A percentile compares a stretch with the other conserved stretches of the same genome.
These are phyloP conservation scores for Leptestheria dahalacensis DNA, from an alignment of 1,140 invertebrate genomes.

Conservation along the genomic window DNA sequence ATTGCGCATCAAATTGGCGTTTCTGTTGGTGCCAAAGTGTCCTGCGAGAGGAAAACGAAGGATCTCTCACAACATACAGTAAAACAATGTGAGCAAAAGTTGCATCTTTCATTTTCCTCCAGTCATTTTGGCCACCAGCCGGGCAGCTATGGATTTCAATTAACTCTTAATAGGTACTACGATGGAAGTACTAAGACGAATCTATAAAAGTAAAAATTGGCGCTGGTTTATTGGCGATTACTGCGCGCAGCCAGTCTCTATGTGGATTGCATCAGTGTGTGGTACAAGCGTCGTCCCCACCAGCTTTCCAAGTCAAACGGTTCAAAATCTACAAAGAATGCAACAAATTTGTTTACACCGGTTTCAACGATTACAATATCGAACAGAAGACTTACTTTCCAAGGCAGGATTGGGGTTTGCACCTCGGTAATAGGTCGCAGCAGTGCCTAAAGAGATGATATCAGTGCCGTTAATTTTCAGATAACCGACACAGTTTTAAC, in stretches of 20 bases:
- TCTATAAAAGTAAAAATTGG: too few relatives aligned
- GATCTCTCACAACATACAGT: neutral
- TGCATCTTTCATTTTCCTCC: neutral
- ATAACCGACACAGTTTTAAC: too few relatives aligned
- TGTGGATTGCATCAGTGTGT: slow-evolving; percentile 28
- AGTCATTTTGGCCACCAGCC: neutral
- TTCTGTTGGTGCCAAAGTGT: neutral
- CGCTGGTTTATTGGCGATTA: neutral
- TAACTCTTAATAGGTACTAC: neutral
- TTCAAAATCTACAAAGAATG: slow-evolving; percentile 48
- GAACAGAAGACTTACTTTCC: neutral
- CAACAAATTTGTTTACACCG: neutral
- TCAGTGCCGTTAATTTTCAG: too few relatives aligned
- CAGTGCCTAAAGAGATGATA: neutral
- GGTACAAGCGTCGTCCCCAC: slow-evolving; percentile 69
- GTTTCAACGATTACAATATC: neutral
- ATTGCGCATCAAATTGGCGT: neutral
- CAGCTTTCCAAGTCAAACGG: slow-evolving; percentile 73
- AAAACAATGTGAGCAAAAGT: neutral
- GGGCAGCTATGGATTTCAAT: neutral
- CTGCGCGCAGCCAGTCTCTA: neutral
- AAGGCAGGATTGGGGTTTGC: slow-evolving; percentile 8
- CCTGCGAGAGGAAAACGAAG: neutral
- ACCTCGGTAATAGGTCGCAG: slow-evolving; percentile 1
- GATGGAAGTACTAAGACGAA: neutral